Base-by-base conservation (phyloP, 2,888 invertebrate genomes). In the Cheilosia urbana region DNA sequence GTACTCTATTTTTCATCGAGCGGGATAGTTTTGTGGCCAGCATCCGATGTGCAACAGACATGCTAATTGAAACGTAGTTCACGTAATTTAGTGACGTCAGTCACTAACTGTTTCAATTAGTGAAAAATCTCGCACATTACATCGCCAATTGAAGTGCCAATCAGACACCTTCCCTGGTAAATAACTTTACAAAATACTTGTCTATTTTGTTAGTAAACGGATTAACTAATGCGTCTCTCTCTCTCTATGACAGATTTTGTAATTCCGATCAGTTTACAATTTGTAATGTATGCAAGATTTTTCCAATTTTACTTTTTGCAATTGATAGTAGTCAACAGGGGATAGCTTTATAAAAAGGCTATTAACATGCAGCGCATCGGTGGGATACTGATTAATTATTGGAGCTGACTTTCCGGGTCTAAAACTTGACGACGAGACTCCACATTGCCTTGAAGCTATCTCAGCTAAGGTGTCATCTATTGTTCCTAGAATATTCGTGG, bases 401-500 rank as follows among this genome's bases (percentile, higher is more conserved):
- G 37, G n/a, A 17, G 11, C 40, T 27, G 37, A 63, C 69, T 78
- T 78, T 68, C 78, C 69, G 78, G 62, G 55, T 71, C 62, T 69
- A 49, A 49, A 30, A n/a, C 57, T 55, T 45, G 21, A 47, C 24
- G 63, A 24, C 42, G 47, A 53, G 40, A 30, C 24, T 24, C 13
- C 27, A 66, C 55, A 55, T 55, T 17, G 24, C 34, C 55, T 27
- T 65, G 51, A 21, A 51, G 19, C 62, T 57, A 30, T 57, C 17
- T 15, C 17, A 45, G 15, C 5, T 27, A 19, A 30, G 15, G 53
- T 58, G 13, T 37, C 13, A 37, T 53, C 40, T 40, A 65, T 24
- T 49, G 62, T 72, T 27, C 21, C 51, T 21, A 62, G 42, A 72
- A 51, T 49, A 51, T 21, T 40, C 13, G 21, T 27, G 37, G 37